phyloP scores from a whole-genome alignment of 1,140 invertebrate species.

The Papilio aristodemus region DNA sequence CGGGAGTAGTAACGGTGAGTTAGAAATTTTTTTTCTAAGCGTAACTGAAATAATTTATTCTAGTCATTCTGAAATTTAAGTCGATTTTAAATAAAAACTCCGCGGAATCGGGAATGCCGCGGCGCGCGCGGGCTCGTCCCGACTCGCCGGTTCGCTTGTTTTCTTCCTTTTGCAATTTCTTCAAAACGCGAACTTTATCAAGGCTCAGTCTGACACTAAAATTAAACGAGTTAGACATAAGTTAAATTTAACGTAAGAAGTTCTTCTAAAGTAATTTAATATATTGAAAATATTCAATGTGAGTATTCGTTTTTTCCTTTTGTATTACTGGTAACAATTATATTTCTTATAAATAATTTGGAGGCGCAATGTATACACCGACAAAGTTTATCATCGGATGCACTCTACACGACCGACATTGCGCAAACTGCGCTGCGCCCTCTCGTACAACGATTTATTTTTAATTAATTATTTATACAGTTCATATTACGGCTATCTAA shows the following conservation, averaged over 20 bases:
- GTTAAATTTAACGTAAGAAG: neutral
- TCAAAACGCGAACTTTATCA: constrained; percentile 50
- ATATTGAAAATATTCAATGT: neutral
- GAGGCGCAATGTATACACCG: constrained; percentile 45
- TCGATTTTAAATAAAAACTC: constrained; percentile 47
- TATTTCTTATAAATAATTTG: constrained; percentile 21
- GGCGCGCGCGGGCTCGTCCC: constrained; percentile 47
- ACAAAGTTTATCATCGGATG: constrained; percentile 80
- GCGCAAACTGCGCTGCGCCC: constrained; percentile 55
- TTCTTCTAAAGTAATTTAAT: neutral
- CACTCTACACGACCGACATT: constrained; percentile 56
- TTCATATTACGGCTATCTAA: neutral
- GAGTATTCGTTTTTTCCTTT: neutral
- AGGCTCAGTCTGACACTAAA: constrained; percentile 29
- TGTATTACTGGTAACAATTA: neutral
- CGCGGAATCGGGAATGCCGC: constrained; percentile 55
- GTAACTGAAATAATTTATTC: constrained; percentile 31
- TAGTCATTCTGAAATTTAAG: constrained; percentile 37
- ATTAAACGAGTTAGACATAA: constrained; percentile 19
- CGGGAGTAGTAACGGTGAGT: constrained; percentile 68
- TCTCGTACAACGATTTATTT: constrained; percentile 34
- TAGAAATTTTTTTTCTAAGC: constrained; percentile 31
- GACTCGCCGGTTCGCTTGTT: constrained; percentile 59
- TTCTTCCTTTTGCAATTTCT: constrained; percentile 72
- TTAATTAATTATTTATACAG: constrained; percentile 10